phyloP scores from a whole-genome alignment of 2,113 vertebrate genomes.

The Halichoerus grypus region DNA sequence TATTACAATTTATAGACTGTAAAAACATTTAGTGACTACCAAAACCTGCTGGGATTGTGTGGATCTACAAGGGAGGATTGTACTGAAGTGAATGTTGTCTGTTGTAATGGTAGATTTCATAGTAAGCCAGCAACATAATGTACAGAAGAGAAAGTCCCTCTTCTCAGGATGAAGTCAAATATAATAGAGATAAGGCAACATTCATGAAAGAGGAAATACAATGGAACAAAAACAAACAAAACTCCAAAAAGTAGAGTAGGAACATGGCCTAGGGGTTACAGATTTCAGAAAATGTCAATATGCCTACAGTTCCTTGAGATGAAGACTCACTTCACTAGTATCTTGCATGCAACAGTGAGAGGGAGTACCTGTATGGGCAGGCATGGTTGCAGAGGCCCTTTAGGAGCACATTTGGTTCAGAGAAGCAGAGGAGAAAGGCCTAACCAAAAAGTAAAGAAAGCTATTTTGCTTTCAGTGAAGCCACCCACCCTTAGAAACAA shows the following conservation, averaged over 20 bases:
- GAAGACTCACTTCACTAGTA: neutral
- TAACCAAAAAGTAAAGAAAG: neutral
- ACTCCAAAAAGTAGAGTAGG: neutral
- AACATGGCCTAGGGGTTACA: neutral
- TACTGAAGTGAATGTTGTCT: accelerated
- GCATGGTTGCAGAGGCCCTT: neutral
- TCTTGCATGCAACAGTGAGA: neutral
- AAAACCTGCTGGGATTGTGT: neutral
- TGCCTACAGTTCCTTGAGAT: neutral
- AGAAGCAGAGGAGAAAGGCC: neutral
- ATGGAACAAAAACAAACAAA: neutral
- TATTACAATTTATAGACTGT: neutral
- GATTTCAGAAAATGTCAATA: neutral
- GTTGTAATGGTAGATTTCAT: neutral
- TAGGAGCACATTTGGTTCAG: neutral
- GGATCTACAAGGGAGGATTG: neutral
- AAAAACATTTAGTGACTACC: neutral
- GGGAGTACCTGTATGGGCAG: no score
- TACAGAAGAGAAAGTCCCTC: neutral
- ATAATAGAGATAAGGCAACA: accelerated
- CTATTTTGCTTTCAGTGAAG: neutral
- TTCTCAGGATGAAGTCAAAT: accelerated
- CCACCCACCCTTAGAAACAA: neutral
- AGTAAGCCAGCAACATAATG: neutral
- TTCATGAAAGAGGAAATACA: neutral